A percentile compares a stretch with the other conserved stretches of the same genome.
These are phyloP conservation scores for Eremophila alpestris DNA, from an alignment of 2,797 vertebrate species.

Conservation along the genomic window DNA sequence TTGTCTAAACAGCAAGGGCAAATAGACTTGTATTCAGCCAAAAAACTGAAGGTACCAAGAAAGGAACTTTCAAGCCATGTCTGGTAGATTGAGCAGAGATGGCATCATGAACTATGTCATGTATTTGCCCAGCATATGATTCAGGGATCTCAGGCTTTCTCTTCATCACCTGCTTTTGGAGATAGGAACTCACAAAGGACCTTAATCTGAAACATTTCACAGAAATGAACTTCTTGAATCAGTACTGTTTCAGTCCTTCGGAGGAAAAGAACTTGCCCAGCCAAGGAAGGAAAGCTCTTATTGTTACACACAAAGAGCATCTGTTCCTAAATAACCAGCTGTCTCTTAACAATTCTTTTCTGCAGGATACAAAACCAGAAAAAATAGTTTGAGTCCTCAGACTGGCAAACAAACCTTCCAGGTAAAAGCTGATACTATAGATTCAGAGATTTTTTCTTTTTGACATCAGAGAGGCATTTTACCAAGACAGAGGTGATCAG, in stretches of 20 bases:
- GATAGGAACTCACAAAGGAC: not conserved
- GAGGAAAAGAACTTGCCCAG: not conserved
- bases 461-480: not conserved
- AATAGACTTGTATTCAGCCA: not conserved
- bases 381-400: not conserved
- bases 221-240: not conserved
- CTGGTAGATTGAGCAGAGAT: not conserved
- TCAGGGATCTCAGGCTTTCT: not conserved
- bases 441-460: not conserved
- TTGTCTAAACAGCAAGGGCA: not conserved
- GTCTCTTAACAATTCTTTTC: not conserved
- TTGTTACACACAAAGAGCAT: not conserved
- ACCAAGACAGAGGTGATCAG: not conserved
- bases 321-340: not conserved
- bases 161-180: not conserved
- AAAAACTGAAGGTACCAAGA: not conserved
- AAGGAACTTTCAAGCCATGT: not conserved
- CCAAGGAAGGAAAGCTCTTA: not conserved
- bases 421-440: not conserved
- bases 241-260: not conserved
- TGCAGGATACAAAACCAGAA: not conserved
- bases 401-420: not conserved
- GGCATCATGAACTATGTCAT: not conserved
- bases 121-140: fast-evolving
- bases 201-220: not conserved